These are phyloP conservation scores for Corbicula japonica DNA, from an alignment of 2,888 invertebrate species.

Conservation along the genomic window DNA sequence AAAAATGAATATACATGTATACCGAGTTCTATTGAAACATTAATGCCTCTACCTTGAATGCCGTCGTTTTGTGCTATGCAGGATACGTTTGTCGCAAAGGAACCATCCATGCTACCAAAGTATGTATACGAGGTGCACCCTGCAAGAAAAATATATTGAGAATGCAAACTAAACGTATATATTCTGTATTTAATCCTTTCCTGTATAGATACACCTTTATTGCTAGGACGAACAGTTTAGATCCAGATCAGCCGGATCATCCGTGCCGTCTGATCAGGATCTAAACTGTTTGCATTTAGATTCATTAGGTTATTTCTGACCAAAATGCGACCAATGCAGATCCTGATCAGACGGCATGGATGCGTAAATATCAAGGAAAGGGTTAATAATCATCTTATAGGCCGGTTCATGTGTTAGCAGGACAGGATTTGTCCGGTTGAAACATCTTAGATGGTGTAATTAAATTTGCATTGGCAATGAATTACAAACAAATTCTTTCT, in stretches of 20 bases:
- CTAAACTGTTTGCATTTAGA: not conserved
- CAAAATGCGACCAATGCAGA: no score
- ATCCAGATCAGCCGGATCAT: not conserved
- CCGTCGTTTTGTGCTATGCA: slow-evolving; percentile 60
- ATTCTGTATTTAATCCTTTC: not conserved
- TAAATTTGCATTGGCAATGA: not conserved
- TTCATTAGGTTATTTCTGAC: no score
- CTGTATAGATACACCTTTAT: not conserved
- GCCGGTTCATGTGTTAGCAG: not conserved
- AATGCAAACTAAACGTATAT: not conserved
- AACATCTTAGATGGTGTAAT: not conserved
- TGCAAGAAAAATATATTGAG: not conserved
- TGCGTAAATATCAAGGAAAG: not conserved
- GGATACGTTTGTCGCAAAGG: slow-evolving; percentile 35
- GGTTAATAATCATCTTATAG: not conserved
- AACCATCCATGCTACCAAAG: slow-evolving; percentile 51
- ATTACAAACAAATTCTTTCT: not conserved
- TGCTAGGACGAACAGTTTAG: not conserved
- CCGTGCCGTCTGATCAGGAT: not conserved
- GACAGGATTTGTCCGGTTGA: not conserved
- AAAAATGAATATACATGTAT: not conserved
- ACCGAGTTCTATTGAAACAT: not conserved
- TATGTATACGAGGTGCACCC: slow-evolving; percentile 59
- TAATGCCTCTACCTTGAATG: slow-evolving; percentile 4
- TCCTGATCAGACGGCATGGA: no score